Evolutionary conservation across 2,113 vertebrate genomes (phyloP).

Genomic region (Rhea americana): DNA sequence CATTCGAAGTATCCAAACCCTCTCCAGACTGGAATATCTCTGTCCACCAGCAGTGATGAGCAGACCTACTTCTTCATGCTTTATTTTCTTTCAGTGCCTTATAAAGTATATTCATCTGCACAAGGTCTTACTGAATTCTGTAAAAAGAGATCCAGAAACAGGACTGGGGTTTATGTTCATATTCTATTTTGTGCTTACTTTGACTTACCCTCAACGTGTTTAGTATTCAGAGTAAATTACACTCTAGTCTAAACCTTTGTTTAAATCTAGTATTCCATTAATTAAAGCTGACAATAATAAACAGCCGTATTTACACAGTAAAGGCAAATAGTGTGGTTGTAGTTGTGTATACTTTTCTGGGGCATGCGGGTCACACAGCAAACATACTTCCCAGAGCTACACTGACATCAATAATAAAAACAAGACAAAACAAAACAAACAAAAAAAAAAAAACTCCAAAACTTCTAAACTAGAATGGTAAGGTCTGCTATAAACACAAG

Average conservation of each 20-base stretch:
- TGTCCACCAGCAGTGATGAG: background rate
- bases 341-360: background rate
- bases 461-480: background rate
- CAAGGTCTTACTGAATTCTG: background rate
- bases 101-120: background rate
- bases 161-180: background rate
- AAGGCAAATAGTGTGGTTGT: background rate
- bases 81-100: background rate
- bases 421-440: background rate
- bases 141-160: background rate
- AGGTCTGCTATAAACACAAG: background rate
- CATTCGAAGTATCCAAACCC: background rate
- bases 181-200: background rate
- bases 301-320: background rate
- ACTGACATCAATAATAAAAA: background rate
- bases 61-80: background rate
- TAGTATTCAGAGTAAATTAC: background rate
- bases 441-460: rapidly evolving
- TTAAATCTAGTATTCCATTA: background rate
- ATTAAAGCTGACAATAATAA: background rate
- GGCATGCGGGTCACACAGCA: background rate
- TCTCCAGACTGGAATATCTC: background rate
- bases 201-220: background rate
- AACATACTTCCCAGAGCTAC: background rate
- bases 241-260: background rate